These are phyloP conservation scores for Pygoscelis adeliae DNA, from an alignment of 2,113 vertebrate genomes.

Conservation along the genomic window DNA sequence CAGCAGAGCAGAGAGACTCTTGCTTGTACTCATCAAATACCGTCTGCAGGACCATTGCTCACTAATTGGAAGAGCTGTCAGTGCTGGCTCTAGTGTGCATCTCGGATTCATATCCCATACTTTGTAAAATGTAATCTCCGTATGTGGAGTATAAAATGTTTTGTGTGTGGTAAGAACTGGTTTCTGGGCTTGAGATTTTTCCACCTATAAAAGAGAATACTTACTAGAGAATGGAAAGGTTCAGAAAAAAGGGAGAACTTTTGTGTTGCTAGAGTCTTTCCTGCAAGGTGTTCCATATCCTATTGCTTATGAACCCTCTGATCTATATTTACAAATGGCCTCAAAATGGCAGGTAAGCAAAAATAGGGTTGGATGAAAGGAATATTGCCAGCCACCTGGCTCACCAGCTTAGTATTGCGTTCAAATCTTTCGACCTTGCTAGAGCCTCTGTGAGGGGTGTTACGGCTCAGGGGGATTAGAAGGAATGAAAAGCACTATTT, in stretches of 20 bases:
- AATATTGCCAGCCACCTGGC: neutral
- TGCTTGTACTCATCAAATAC: neutral
- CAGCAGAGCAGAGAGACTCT: neutral
- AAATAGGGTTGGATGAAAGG: neutral
- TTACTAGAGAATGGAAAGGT: neutral
- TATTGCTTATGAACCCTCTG: neutral
- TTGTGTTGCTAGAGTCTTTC: neutral
- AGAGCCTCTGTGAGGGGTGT: neutral
- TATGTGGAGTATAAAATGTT: neutral
- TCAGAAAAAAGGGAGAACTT: neutral
- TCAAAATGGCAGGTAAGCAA: constrained; percentile 18
- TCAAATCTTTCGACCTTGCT: neutral
- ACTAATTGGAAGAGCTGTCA: neutral
- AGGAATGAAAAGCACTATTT: constrained; percentile 13
- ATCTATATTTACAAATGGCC: constrained; percentile 1
- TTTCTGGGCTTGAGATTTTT: neutral
- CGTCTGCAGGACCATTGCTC: neutral
- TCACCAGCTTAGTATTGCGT: neutral
- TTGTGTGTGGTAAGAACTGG: neutral
- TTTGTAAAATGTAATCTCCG: neutral
- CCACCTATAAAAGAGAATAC: neutral
- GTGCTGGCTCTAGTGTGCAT: neutral
- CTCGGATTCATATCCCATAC: fast-evolving
- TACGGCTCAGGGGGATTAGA: neutral
- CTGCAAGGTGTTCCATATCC: neutral